Conservation (phyloP, 2,113 vertebrate species). For the Alaudala cheleensis region DNA sequence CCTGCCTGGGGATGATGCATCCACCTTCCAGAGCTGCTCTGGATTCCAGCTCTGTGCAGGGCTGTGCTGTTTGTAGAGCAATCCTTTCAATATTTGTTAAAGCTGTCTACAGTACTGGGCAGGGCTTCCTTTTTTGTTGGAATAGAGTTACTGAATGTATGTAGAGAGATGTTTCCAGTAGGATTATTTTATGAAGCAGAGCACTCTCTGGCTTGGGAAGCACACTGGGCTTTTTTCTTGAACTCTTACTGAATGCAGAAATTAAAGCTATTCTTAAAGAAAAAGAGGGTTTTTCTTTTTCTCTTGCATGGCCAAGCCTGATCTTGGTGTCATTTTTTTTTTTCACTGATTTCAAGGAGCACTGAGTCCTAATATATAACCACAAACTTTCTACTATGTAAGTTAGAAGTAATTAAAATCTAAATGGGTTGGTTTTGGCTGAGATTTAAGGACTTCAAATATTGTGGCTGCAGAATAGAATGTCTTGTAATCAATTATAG, state of each 20-base stretch:
- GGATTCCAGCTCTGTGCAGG: background rate
- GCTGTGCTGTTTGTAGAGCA: background rate
- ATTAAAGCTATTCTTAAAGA: background rate
- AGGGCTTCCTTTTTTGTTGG: constrained; percentile 1
- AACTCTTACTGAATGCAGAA: background rate
- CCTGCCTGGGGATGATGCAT: background rate
- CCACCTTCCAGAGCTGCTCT: background rate
- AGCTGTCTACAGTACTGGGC: background rate
- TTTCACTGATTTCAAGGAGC: background rate
- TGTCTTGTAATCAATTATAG: background rate
- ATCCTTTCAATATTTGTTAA: constrained; percentile 15
- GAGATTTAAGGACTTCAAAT: background rate
- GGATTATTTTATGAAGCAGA: constrained; percentile 28
- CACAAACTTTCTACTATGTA: background rate
- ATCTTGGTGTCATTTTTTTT: background rate
- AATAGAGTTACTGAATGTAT: background rate
- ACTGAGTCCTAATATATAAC: background rate
- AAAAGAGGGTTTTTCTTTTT: background rate
- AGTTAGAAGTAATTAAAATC: background rate
- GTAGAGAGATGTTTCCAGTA: constrained; percentile 21
- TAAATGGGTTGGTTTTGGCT: background rate
- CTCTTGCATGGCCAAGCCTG: background rate
- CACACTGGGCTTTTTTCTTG: background rate
- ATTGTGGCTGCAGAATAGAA: background rate
- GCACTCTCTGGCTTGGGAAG: background rate